Percentiles rank a stretch among this genome's conserved stretches.
Conservation (phyloP, 2,797 vertebrate genomes). For the Bradypus variegatus region DNA sequence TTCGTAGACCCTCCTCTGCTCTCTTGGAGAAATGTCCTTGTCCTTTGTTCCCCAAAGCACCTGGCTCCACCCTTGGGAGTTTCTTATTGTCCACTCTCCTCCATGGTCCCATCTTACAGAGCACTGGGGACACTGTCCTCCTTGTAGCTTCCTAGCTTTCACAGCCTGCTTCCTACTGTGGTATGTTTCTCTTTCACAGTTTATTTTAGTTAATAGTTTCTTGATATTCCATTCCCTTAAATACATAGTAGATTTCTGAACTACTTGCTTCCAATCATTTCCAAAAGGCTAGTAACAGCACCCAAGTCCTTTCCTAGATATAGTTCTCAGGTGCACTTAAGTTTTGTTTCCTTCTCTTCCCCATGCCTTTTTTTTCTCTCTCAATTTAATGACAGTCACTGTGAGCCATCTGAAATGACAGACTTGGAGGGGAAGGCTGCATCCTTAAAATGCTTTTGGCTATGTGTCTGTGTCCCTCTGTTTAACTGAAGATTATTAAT, state of each 20-base stretch:
- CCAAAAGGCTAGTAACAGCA: not conserved
- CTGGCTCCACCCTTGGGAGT: not conserved
- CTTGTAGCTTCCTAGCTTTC: not conserved
- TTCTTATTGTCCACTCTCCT: not conserved
- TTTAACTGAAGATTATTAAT: not conserved
- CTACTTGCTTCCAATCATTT: not conserved
- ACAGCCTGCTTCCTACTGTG: not conserved
- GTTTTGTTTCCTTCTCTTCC: not conserved
- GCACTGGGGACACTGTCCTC: accelerated
- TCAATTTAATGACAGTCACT: not conserved
- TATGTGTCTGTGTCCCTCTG: not conserved
- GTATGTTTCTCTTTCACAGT: not conserved
- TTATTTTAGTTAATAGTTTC: not conserved
- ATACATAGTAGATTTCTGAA: not conserved
- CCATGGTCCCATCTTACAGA: not conserved
- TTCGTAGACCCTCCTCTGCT: too few species aligned
- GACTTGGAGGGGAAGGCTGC: not conserved
- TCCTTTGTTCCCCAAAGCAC: not conserved
- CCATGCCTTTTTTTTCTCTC: not conserved
- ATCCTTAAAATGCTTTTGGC: not conserved
- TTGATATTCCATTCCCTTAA: not conserved
- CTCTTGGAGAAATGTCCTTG: not conserved
- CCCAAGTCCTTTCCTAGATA: not conserved
- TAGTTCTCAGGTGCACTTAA: not conserved
- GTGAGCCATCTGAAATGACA: accelerated